Percentiles rank a stretch among this genome's conserved stretches.
Evolutionary conservation across 2,797 vertebrate species (phyloP).

Genomic region (Emys orbicularis): DNA sequence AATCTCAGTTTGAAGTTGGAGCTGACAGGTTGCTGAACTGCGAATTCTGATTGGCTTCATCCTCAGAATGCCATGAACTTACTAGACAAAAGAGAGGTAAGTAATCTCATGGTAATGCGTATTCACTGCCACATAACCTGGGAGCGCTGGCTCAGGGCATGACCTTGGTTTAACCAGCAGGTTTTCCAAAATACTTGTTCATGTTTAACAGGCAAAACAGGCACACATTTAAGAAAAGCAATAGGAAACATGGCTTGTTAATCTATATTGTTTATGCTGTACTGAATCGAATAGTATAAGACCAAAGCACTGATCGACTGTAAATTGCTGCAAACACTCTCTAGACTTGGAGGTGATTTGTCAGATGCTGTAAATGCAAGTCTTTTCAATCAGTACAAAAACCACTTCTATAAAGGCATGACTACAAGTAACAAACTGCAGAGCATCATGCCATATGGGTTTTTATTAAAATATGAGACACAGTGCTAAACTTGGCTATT

Average conservation of each 20-base stretch:
- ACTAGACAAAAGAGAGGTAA: background rate
- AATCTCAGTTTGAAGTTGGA: conserved; percentile 50
- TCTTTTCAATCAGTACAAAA: conserved; percentile 14
- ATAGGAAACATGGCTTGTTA: conserved; percentile 6
- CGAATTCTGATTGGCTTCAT: conserved; percentile 64
- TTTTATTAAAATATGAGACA: conserved; percentile 46
- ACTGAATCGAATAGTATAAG: background rate
- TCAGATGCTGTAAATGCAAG: conserved; percentile 31
- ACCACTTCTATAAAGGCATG: conserved; percentile 10
- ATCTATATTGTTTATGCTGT: conserved; percentile 3
- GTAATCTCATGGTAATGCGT: background rate
- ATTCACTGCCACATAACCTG: background rate
- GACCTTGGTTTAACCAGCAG: background rate
- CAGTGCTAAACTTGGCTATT: conserved; percentile 24
- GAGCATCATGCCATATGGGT: conserved; percentile 1
- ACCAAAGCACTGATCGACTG: conserved; percentile 23
- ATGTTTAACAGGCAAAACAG: background rate
- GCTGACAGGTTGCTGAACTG: conserved; percentile 66
- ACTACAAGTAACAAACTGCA: background rate
- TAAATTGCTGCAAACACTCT: conserved; percentile 32
- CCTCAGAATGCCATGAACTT: conserved; percentile 50
- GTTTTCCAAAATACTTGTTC: conserved; percentile 9
- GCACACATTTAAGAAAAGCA: background rate
- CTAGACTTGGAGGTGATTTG: background rate
- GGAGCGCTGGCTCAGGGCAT: conserved; percentile 18